phyloP scores from a whole-genome alignment of 1,140 invertebrate species.

The Hycleus phaleratus region DNA sequence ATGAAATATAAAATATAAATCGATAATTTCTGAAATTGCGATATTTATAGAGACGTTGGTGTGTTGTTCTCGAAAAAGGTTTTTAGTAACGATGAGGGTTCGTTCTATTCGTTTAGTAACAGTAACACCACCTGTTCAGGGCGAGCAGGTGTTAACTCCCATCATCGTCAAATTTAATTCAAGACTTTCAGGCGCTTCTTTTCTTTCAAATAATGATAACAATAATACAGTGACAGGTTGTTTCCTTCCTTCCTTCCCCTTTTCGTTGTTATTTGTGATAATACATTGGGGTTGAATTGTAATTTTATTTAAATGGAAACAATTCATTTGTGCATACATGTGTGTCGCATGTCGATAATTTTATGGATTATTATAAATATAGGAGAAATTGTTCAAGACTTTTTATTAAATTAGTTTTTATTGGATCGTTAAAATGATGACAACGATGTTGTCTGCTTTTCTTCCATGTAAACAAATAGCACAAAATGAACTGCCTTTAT shows the following conservation, averaged over 20 bases:
- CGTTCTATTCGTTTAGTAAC: slow-evolving; percentile 2
- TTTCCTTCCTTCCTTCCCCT: not conserved
- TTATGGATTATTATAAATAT: too few relatives aligned
- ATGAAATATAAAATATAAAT: not conserved
- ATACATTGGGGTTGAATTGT: not conserved
- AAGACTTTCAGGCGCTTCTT: slow-evolving; percentile 8
- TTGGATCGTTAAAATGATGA: too few relatives aligned
- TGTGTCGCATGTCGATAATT: too few relatives aligned
- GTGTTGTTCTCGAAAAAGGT: not conserved
- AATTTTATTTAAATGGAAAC: not conserved
- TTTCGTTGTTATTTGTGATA: not conserved
- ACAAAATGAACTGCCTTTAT: too few relatives aligned
- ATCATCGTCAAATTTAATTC: slow-evolving; percentile 10
- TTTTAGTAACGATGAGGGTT: slow-evolving; percentile 2
- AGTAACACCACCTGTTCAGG: too few relatives aligned
- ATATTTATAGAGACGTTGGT: not conserved
- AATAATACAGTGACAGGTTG: too few relatives aligned
- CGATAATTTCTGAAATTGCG: slow-evolving; percentile 14
- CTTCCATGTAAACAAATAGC: too few relatives aligned
- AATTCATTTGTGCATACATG: too few relatives aligned
- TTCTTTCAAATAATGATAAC: not conserved
- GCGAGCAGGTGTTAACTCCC: slow-evolving; percentile 8
- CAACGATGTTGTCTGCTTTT: too few relatives aligned
- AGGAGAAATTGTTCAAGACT: too few relatives aligned
- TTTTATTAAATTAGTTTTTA: too few relatives aligned